Evolutionary conservation across 30 jellyfish, hydroid and myxozoan species (phyloP), one percentile per base, ranked within the genome.

Genomic region (Hydra vulgaris): DNA sequence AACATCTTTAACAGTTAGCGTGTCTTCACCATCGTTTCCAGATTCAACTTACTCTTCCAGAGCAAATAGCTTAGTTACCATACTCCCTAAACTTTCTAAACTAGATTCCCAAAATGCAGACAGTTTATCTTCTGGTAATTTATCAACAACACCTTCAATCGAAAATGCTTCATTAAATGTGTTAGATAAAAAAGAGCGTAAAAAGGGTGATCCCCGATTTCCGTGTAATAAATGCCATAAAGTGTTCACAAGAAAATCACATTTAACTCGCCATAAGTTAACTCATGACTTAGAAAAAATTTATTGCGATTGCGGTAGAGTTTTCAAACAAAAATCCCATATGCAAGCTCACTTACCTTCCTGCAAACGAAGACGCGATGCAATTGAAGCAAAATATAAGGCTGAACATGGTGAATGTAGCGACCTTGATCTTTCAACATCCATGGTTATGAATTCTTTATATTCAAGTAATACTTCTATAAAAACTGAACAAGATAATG

Each of bases 331-430:
- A 74, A 74, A 74, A 16, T 25, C 82, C 16, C 82, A 74, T 15
- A 21, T 74, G 68, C 82, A 74, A 24, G 82, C 82, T 24, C 82
- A 74, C 82, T 24, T 74, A 74, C 82, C 82, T 16, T 61, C 82
- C 15, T 74, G 82, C 71, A 74, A 74, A 53, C 54, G 82, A 17
- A 74, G 71, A 53, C 54, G 82, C 1, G 82, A 74, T 25, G 82
- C 82, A 8, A 21, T 74, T 16, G 82, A 74, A 68, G 82, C 82
- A 0, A 74, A 74, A 24, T 74, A 74, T 74, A 24, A 24, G 15
- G 68, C 82, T 40, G 82, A 74, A 74, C 68, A 74, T 21, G 79
- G 61, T 12, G 76, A 40, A 40, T 40, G 61, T 40, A 40, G 61
- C 61, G 61, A 40, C 8, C 8, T 5, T 40, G 61, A 40, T 12